phyloP scores from a whole-genome alignment of 2,113 vertebrate genomes.

The Balaeniceps rex region DNA sequence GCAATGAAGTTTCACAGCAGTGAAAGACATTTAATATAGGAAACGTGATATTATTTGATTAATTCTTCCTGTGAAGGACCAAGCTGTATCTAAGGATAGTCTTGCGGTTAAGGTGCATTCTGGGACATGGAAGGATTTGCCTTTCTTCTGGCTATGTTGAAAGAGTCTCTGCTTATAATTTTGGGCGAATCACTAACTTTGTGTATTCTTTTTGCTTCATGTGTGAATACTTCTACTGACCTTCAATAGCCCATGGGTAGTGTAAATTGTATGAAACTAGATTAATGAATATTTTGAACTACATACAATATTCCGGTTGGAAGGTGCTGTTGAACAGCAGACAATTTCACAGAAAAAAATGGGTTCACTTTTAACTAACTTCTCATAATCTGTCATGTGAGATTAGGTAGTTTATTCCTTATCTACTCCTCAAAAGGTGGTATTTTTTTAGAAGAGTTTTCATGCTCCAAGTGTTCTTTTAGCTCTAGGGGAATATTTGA shows the following conservation, averaged over 20 bases:
- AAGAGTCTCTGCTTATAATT: not conserved
- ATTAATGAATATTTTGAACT: not conserved
- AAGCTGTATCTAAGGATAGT: not conserved
- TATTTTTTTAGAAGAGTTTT: not conserved
- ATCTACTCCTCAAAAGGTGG: not conserved
- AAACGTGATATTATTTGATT: not conserved
- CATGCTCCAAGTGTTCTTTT: not conserved
- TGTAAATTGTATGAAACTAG: not conserved
- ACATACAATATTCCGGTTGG: not conserved
- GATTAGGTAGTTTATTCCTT: not conserved
- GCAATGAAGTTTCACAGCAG: conserved; percentile 1
- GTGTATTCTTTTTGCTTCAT: not conserved
- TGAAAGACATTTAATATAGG: conserved; percentile 11
- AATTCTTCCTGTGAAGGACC: not conserved
- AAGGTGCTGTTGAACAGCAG: not conserved
- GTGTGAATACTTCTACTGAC: not conserved
- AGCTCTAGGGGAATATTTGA: not conserved
- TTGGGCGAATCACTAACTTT: not conserved
- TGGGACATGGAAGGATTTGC: not conserved
- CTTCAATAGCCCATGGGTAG: not conserved
- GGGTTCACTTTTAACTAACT: not conserved
- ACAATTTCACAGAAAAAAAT: not conserved
- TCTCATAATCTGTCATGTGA: not conserved
- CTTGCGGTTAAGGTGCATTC: not conserved
- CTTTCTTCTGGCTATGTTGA: not conserved